Conservation (phyloP, 2,113 vertebrate genomes). For the Ptilonorhynchus violaceus region DNA sequence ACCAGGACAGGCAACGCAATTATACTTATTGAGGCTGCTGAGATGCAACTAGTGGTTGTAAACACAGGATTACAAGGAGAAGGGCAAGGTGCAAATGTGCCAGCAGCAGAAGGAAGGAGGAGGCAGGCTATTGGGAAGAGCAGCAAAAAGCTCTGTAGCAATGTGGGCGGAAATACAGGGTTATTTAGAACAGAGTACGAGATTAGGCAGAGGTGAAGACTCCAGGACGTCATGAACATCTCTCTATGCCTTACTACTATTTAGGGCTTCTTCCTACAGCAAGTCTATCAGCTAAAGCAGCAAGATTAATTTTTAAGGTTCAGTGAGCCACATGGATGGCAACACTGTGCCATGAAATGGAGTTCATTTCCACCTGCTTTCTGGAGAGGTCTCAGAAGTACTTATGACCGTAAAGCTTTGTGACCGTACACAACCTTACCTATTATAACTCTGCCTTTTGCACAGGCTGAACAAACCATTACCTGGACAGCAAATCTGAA, state of each 20-base stretch:
- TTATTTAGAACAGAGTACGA: not conserved
- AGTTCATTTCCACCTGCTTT: not conserved
- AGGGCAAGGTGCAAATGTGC: not conserved
- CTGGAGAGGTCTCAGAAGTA: not conserved
- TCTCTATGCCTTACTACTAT: not conserved
- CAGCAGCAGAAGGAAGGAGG: not conserved
- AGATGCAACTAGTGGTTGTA: not conserved
- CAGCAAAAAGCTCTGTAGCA: not conserved
- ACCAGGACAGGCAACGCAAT: not conserved
- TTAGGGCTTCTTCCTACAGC: not conserved
- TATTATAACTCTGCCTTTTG: not conserved
- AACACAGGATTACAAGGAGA: not conserved
- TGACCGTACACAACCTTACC: not conserved
- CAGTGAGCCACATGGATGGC: not conserved
- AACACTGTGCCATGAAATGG: not conserved
- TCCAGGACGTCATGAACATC: not conserved
- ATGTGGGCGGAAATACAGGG: not conserved
- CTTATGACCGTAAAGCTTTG: not conserved
- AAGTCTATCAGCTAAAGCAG: not conserved
- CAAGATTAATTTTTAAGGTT: not conserved
- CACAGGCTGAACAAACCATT: not conserved
- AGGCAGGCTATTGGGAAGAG: not conserved
- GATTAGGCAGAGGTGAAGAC: not conserved
- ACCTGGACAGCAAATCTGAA: not conserved
- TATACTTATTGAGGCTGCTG: fast-evolving